Evolutionary conservation across 2,888 invertebrate genomes (phyloP).

Genomic region (Stenodema calcarata): DNA sequence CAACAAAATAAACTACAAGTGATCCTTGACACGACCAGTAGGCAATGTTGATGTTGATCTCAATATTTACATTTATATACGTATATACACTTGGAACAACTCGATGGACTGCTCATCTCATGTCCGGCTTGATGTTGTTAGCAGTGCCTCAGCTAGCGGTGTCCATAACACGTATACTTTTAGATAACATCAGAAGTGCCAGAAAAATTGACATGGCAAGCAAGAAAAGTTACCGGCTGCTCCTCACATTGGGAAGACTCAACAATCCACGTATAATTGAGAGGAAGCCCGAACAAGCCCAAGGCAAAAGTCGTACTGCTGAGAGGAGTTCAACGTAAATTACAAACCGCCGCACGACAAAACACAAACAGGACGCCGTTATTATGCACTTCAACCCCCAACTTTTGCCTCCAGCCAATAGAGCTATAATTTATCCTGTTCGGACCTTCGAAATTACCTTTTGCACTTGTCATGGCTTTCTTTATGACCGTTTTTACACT

Average conservation of each 20-base stretch:
- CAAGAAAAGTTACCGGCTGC: not conserved
- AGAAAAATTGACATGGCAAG: no score
- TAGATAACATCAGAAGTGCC: no score
- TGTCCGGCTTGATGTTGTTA: no score
- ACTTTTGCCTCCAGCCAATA: not conserved
- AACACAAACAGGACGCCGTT: not conserved
- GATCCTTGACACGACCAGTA: no score
- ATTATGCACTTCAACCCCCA: not conserved
- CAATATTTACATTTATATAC: no score
- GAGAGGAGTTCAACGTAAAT: not conserved
- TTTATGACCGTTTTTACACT: constrained; percentile 1
- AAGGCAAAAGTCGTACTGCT: not conserved
- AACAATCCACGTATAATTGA: not conserved
- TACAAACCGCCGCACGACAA: not conserved
- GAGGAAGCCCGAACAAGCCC: not conserved
- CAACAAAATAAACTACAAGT: no score
- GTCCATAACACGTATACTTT: no score
- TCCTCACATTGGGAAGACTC: not conserved
- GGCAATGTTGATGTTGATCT: no score
- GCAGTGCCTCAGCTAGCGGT: no score
- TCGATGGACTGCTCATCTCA: no score
- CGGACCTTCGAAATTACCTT: not conserved
- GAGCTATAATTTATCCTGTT: not conserved
- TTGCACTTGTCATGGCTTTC: not conserved
- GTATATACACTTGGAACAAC: no score